Conservation (phyloP, 2,113 vertebrate species). For the Corvus cornix region DNA sequence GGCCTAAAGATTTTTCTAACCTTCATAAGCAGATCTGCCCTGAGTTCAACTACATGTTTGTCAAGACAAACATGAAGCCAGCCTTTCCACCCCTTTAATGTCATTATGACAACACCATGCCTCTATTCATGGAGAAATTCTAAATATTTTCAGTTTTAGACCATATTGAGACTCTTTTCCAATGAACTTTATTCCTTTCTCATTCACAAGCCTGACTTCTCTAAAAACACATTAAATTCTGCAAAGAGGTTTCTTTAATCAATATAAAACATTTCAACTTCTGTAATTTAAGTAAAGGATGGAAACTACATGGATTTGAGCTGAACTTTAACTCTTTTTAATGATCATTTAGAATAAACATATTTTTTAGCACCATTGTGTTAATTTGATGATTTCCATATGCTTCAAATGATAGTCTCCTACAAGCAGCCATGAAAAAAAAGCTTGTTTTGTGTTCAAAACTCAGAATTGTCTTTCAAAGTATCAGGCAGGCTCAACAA, state of each 20-base stretch:
- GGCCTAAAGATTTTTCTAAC: background rate
- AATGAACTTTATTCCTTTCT: background rate
- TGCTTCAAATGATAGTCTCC: background rate
- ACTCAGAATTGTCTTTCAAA: background rate
- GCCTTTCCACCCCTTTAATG: background rate
- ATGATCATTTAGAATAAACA: background rate
- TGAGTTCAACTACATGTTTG: background rate
- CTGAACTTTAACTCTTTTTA: background rate
- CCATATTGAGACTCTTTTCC: background rate
- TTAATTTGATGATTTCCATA: background rate
- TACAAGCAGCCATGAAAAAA: background rate
- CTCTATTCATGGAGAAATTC: background rate
- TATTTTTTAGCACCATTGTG: background rate
- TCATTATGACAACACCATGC: background rate
- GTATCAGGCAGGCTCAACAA: background rate
- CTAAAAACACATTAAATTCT: background rate
- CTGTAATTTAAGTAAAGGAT: background rate
- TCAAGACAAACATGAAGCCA: background rate
- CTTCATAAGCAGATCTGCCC: background rate
- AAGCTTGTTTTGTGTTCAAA: conserved; percentile 6
- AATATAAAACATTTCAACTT: background rate
- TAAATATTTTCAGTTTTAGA: background rate
- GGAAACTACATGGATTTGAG: background rate
- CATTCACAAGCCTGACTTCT: background rate
- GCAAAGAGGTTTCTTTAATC: background rate